Conservation (phyloP, 2,888 invertebrate species). For the Brachynemurus nebulosus region DNA sequence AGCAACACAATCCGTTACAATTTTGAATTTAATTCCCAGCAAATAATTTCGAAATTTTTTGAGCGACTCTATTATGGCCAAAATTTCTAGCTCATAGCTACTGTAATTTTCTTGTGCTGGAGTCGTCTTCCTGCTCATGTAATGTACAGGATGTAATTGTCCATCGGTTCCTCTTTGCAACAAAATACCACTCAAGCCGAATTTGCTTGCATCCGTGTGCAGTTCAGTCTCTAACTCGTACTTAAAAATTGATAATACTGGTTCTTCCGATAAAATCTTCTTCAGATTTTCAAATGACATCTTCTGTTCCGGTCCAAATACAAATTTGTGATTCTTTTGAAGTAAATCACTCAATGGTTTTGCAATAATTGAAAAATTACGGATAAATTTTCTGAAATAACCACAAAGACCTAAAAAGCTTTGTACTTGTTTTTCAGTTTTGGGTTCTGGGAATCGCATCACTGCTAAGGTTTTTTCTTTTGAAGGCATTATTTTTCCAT, state of each 20-base stretch:
- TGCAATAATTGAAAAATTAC: slow-evolving; percentile 3
- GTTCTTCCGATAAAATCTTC: too few species aligned
- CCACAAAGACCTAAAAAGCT: slow-evolving; percentile 15
- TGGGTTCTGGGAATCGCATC: slow-evolving; percentile 12
- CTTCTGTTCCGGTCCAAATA: too few species aligned
- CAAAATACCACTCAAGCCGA: neutral
- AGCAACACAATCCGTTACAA: neutral
- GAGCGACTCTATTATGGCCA: neutral
- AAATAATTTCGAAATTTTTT: neutral
- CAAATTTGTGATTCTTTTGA: slow-evolving; percentile 1
- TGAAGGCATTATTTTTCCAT: slow-evolving; percentile 10
- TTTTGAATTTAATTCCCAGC: neutral
- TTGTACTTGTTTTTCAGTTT: slow-evolving; percentile 11
- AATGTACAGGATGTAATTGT: too few species aligned
- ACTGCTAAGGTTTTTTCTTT: slow-evolving; percentile 13
- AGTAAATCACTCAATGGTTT: slow-evolving; percentile 10
- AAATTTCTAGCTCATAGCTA: neutral
- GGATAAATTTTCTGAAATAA: slow-evolving; percentile 15
- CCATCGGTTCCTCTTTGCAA: too few species aligned
- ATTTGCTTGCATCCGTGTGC: neutral
- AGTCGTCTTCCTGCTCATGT: too few species aligned
- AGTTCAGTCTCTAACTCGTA: too few species aligned
- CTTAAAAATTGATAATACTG: too few species aligned
- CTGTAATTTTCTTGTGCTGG: neutral
- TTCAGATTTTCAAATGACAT: too few species aligned